Evolutionary conservation across 2,888 invertebrate genomes (phyloP), one percentile per base, ranked within the genome.

Genomic region (Acutogordius australiensis): DNA sequence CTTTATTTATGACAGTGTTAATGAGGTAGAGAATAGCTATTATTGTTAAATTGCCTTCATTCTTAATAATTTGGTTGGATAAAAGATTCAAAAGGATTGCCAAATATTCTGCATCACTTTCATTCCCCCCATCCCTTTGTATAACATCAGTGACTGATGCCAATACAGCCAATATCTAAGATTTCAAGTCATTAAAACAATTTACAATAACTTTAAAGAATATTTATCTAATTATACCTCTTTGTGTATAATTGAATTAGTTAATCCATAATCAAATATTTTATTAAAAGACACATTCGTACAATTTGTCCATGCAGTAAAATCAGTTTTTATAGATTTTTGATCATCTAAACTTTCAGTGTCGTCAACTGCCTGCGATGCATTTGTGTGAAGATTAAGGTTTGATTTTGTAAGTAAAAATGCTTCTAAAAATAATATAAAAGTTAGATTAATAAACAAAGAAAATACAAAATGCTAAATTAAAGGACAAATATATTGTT

Each of bases 121-220:
- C 51, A 21, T 4, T 51, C 23, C 51, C 51, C 26, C 51, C 51
- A n/a, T 51, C 26, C 8, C 4, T 21, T 51, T 51, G 51, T n/a
- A 51, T 23, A 51, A 51, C 26, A n/a, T 51, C 51, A 51, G 51
- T 51, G 23, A 51, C 26, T 21, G 51, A n/a, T n/a, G 51, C 51
- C 4, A 51, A 23, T 21, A 51, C 4, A n/a, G 51, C 23, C 51
- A 51, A 51, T 51, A 51, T 51, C 51, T 51, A n/a, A n/a, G n/a
- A n/a, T n/a, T n/a, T n/a, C n/a, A n/a, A n/a, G n/a, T n/a, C n/a
- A n/a, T n/a, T n/a, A n/a, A n/a, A n/a, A n/a, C n/a, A n/a, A n/a
- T n/a, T n/a, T n/a, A n/a, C n/a, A n/a, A n/a, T n/a, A n/a, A n/a
- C n/a, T n/a, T n/a, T n/a, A n/a, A n/a, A n/a, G n/a, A n/a, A n/a